Evolutionary conservation across 2,113 vertebrate species (phyloP).

Genomic region (Zosterops japonicus): DNA sequence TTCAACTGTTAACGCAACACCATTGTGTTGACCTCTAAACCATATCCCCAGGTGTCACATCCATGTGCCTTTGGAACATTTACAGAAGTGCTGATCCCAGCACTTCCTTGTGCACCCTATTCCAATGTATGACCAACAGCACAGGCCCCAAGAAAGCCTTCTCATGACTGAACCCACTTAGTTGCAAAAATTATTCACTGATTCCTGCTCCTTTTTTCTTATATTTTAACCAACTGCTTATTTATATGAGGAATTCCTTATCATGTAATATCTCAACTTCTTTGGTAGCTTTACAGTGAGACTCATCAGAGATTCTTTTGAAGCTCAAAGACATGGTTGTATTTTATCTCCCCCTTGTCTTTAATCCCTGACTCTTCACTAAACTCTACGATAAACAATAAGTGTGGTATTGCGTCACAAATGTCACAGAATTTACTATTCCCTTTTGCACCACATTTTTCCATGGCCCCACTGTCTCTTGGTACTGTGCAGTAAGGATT

Average conservation of each 20-base stretch:
- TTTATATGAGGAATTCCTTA: neutral
- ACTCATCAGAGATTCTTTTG: neutral
- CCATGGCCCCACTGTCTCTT: neutral
- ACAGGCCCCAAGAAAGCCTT: neutral
- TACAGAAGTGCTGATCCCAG: neutral
- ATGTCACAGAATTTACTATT: neutral
- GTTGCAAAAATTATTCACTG: neutral
- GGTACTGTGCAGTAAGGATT: neutral
- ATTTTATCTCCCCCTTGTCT: neutral
- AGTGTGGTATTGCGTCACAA: neutral
- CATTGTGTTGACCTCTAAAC: neutral
- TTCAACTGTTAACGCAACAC: neutral
- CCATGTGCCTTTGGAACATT: neutral
- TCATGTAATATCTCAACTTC: neutral
- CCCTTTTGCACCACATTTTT: neutral
- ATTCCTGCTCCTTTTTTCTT: neutral
- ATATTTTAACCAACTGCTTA: neutral
- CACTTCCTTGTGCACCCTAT: neutral
- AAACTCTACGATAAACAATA: neutral
- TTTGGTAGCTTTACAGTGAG: neutral
- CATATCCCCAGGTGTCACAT: rapidly evolving
- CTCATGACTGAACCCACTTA: neutral
- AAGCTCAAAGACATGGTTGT: neutral
- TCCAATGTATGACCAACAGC: neutral
- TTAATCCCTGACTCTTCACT: neutral